These are phyloP conservation scores for Onychomys torridus DNA, from an alignment of 2,797 vertebrate species.

Conservation along the genomic window DNA sequence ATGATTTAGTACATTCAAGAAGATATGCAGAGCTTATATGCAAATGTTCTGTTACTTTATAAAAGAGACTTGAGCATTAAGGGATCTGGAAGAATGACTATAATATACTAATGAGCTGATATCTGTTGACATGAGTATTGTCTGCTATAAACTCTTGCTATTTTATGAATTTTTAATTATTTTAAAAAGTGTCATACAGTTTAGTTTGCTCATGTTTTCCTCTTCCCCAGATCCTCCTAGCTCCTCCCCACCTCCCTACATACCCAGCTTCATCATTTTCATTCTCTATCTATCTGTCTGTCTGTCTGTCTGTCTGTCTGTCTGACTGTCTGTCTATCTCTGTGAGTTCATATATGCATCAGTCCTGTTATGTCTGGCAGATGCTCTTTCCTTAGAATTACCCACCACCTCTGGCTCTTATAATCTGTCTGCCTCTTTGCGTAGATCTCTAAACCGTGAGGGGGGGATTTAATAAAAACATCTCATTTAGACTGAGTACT, in stretches of 20 bases:
- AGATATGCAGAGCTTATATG: neutral
- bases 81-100: neutral
- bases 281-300: neutral
- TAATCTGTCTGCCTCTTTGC: neutral
- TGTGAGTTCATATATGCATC: neutral
- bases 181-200: neutral
- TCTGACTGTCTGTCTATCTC: neutral
- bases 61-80: neutral
- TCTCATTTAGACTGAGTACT: neutral
- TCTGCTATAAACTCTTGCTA: neutral
- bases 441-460: neutral
- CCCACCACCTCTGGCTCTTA: neutral
- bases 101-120: neutral
- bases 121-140: neutral
- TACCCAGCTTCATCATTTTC: neutral
- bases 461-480: too few species aligned
- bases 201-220: neutral
- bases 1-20: neutral
- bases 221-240: neutral
- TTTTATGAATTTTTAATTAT: constrained; percentile 1
- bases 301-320: neutral
- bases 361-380: neutral
- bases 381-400: neutral
- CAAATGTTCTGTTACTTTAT: neutral
- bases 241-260: neutral